Evolutionary conservation across 2,797 vertebrate genomes (phyloP).

Genomic region (Phrynocephalus guinanensis): DNA sequence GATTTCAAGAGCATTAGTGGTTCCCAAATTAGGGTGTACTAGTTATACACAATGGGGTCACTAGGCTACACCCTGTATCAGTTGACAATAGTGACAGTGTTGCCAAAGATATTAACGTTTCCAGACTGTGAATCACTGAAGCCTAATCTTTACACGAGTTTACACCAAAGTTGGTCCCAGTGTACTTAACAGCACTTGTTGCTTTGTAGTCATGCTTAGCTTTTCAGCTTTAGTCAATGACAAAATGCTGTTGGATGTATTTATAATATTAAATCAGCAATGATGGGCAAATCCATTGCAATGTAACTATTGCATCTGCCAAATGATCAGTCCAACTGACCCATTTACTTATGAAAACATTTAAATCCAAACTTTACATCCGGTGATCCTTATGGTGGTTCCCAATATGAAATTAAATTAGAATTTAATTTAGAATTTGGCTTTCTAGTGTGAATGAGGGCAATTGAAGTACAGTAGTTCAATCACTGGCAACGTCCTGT

Average conservation of each 20-base stretch:
- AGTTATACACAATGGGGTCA: neutral
- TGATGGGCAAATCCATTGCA: neutral
- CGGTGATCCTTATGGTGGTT: neutral
- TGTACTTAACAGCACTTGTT: neutral
- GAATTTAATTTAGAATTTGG: neutral
- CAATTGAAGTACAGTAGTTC: too few relatives aligned
- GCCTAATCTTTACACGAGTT: neutral
- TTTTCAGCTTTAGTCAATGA: neutral
- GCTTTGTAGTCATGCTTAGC: neutral
- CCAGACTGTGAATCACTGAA: neutral
- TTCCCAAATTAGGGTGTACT: neutral
- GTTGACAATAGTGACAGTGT: neutral
- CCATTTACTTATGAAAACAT: neutral
- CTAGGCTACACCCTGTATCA: neutral
- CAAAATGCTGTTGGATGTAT: neutral
- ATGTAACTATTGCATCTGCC: neutral
- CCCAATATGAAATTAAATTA: neutral
- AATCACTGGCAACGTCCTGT: too few relatives aligned
- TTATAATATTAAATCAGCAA: neutral
- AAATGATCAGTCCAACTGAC: neutral
- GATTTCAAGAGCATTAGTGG: slow-evolving; percentile 2
- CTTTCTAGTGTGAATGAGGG: too few relatives aligned
- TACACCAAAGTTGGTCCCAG: neutral
- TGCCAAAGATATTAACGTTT: neutral
- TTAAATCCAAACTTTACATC: neutral